Percentiles rank a stretch among this genome's conserved stretches.
These are phyloP conservation scores for Lagopus muta DNA, from an alignment of 2,113 vertebrate species.

Conservation along the genomic window DNA sequence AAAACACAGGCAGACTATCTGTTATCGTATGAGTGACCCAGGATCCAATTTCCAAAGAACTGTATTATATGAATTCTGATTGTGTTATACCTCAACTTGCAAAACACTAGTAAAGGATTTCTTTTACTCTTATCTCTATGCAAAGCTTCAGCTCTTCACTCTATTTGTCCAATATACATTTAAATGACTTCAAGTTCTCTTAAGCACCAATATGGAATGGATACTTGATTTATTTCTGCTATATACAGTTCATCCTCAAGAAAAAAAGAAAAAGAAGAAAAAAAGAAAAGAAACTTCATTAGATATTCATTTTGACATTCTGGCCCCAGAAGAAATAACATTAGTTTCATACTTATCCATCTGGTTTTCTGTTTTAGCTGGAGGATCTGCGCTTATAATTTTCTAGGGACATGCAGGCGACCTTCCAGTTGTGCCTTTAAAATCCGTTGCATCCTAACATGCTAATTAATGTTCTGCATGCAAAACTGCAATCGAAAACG, in stretches of 20 bases:
- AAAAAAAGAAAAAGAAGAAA: neutral
- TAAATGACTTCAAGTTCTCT: conserved; percentile 52
- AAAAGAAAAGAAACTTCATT: conserved; percentile 20
- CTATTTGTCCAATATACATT: conserved; percentile 61
- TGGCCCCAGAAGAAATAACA: conserved; percentile 76
- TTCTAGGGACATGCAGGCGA: conserved; percentile 65
- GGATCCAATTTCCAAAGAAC: neutral
- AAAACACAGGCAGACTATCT: neutral
- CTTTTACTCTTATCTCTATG: conserved; percentile 62
- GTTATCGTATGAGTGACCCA: neutral
- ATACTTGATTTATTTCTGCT: conserved; percentile 72
- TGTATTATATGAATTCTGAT: conserved; percentile 14
- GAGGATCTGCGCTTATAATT: conserved; percentile 73
- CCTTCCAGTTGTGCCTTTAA: conserved; percentile 78
- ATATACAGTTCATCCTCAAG: conserved; percentile 13
- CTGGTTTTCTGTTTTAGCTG: conserved; percentile 76
- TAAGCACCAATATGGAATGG: conserved; percentile 43
- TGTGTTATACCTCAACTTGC: neutral
- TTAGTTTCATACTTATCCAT: conserved; percentile 79
- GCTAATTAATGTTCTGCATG: conserved; percentile 74
- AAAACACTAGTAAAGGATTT: conserved; percentile 41
- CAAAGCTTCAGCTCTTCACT: conserved; percentile 32
- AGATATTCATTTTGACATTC: conserved; percentile 77
- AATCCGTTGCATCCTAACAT: conserved; percentile 73
- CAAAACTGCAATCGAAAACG: conserved; percentile 29